phyloP scores from a whole-genome alignment of 2,113 vertebrate species.

The Vimba vimba region DNA sequence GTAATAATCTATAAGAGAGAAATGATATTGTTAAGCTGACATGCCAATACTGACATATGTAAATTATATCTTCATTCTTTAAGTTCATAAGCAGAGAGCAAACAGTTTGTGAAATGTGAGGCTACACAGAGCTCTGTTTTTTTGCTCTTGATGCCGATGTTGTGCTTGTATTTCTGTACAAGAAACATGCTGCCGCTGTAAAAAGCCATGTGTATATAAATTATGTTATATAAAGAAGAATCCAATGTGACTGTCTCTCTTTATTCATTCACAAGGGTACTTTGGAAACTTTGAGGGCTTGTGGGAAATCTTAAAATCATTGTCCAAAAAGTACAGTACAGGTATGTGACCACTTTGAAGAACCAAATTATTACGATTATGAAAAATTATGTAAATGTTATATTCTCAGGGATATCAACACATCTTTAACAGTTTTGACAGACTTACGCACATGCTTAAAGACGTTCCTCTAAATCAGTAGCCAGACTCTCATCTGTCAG shows the following conservation, averaged over 20 bases:
- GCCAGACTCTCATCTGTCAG: not conserved
- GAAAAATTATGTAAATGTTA: not conserved
- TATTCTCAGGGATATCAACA: not conserved
- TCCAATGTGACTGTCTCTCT: slow-evolving; percentile 45
- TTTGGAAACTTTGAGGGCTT: not conserved
- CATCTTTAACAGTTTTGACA: not conserved
- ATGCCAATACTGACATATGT: slow-evolving; percentile 62
- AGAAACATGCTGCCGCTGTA: slow-evolving; percentile 83
- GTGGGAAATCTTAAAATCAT: not conserved
- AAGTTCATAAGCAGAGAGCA: slow-evolving; percentile 53
- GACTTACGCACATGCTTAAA: not conserved
- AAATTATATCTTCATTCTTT: slow-evolving; percentile 61
- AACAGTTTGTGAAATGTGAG: slow-evolving; percentile 51
- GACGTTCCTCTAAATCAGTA: not conserved
- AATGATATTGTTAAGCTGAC: slow-evolving; percentile 42
- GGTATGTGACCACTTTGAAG: not conserved
- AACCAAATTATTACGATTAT: not conserved
- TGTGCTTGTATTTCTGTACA: slow-evolving; percentile 73
- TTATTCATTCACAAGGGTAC: slow-evolving; percentile 57
- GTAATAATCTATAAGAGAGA: slow-evolving; percentile 76
- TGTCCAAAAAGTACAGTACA: not conserved
- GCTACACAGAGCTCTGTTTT: slow-evolving; percentile 57
- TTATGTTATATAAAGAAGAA: slow-evolving; percentile 75
- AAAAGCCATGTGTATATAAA: slow-evolving; percentile 92
- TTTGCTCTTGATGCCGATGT: slow-evolving; percentile 78